Evolutionary conservation across 23 tunicate species (phyloP).

Genomic region (Clavelina lepadiformis): DNA sequence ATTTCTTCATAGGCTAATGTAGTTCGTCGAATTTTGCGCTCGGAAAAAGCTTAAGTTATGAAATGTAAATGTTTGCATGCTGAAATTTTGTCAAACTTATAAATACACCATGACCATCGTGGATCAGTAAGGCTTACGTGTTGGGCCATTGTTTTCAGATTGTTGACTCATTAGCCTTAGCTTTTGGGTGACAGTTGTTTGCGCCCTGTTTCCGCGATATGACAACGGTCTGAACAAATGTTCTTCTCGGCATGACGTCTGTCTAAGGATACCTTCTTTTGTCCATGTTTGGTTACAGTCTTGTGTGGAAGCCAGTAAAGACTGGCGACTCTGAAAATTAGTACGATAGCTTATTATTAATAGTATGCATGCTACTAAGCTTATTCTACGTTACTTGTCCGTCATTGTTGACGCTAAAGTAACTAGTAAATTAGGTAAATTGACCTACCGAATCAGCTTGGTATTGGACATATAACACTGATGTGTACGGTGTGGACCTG

Average conservation of each 20-base stretch:
- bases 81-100: too few species aligned
- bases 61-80: too few species aligned
- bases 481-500: neutral
- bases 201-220: constrained; percentile 30
- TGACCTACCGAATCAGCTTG: constrained; percentile 23
- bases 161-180: constrained; percentile 7
- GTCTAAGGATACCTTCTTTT: constrained; percentile 10
- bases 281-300: constrained; percentile 33
- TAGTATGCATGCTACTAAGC: too few species aligned
- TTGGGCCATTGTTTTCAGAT: neutral
- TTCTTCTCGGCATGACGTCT: constrained; percentile 25
- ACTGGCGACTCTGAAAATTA: constrained; percentile 22
- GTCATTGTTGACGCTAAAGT: too few species aligned
- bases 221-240: constrained; percentile 51
- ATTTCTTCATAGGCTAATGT: constrained; percentile 23
- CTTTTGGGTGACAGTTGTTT: constrained; percentile 20
- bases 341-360: too few species aligned
- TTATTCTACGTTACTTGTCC: too few species aligned
- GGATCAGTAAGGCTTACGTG: neutral
- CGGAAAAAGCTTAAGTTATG: neutral
- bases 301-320: constrained; percentile 26
- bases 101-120: too few species aligned
- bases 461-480: constrained; percentile 10
- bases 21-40: constrained; percentile 15
- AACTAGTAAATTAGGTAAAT: too few species aligned